Evolutionary conservation across 1,140 invertebrate species (phyloP), one percentile per base, ranked within the genome.

Genomic region (Calosoma granatense): DNA sequence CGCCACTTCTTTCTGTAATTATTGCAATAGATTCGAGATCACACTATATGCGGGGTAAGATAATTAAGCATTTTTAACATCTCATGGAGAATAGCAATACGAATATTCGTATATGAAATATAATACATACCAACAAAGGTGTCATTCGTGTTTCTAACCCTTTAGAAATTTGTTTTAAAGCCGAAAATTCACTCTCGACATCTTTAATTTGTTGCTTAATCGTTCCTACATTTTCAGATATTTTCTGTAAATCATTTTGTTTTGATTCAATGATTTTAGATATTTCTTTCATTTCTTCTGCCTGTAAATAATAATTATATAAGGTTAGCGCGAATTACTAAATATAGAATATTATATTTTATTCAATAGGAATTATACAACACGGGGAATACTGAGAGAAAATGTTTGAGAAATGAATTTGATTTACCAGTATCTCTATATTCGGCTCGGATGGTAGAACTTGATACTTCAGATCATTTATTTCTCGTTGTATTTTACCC

Each of bases 201-300:
- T 67, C 65, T 1, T 36, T 58, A 6, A 66, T 63, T 23, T 61
- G 22, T 9, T 64, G 59, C 67, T 74, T 55, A 1, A 68, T 54
- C 54, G 64, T 63, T 65, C 58, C 51, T 2, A 65, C 51, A 20
- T 70, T 26, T 22, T 47, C 51, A 14, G 6, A 1, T 22, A 47
- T 58, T 55, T 61, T 54, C 17, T 65, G 55, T 22, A 69, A 51
- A 51, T 72, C 65, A n/a, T 62, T 57, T 23, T 60, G 55, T n/a
- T 71, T 59, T 0, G 60, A 60, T 20, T 51, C 22, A 2, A 77
- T 43, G 55, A 70, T 72, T 57, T 69, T 69, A 59, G 75, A 72
- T 12, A 73, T 65, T 26, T 74, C 67, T 11, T 69, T 67, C 26
- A 76, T 59, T 57, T 79, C 77, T 3, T 71, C 70, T 47, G 68